phyloP scores from a whole-genome alignment of 1,140 invertebrate genomes.

The Ceratina calcarata region DNA sequence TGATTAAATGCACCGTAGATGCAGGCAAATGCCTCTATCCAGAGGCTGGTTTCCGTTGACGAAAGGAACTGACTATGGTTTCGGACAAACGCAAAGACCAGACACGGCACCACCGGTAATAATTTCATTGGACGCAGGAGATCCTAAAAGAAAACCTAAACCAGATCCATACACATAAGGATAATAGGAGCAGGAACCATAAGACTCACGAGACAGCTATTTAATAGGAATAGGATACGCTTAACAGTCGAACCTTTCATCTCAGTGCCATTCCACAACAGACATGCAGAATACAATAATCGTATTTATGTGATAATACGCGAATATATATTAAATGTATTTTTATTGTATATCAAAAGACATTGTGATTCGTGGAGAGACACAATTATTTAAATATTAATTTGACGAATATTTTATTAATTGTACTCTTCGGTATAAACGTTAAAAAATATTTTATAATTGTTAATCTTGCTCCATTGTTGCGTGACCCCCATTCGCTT shows the following conservation, averaged over 20 bases:
- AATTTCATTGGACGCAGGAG: constrained; percentile 55
- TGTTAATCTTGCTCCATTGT: not conserved
- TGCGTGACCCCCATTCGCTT: not conserved
- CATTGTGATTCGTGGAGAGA: constrained; percentile 40
- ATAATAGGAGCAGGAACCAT: constrained; percentile 22
- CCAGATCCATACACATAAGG: constrained; percentile 61
- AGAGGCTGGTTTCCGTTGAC: constrained; percentile 36
- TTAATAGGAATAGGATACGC: constrained; percentile 4
- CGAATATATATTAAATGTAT: constrained; percentile 13
- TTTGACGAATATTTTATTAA: not conserved
- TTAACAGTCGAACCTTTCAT: not conserved
- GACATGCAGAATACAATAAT: not conserved
- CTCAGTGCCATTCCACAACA: constrained; percentile 24
- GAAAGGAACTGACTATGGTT: constrained; percentile 44
- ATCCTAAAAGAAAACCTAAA: constrained; percentile 64
- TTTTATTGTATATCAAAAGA: constrained; percentile 35
- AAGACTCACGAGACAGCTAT: constrained; percentile 43
- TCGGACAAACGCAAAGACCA: constrained; percentile 36
- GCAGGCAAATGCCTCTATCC: constrained; percentile 41
- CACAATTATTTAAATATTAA: constrained; percentile 32
- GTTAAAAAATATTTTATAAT: not conserved
- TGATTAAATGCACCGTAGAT: constrained; percentile 46
- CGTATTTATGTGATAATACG: constrained; percentile 17
- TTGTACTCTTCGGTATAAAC: not conserved
- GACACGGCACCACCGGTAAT: constrained; percentile 54